Percentiles rank a stretch among this genome's conserved stretches.
phyloP scores from a whole-genome alignment of 2,888 invertebrate species.

The Eurytoma adleriae region DNA sequence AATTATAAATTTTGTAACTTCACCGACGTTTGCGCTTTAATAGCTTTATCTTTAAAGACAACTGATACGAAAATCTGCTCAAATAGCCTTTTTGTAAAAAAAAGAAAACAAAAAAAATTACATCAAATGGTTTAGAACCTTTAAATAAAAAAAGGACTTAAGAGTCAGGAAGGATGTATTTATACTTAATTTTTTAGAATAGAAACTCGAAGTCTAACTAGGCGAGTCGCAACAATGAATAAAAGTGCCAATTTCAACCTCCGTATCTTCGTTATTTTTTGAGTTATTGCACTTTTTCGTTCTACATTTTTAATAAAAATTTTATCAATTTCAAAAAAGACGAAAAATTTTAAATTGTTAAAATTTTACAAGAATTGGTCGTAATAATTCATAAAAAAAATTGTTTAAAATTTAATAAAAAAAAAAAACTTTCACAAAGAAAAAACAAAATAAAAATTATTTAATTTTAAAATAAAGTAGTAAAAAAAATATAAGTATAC shows the following conservation, averaged over 20 bases:
- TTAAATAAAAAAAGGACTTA: conserved; percentile 54
- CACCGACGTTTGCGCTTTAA: conserved; percentile 63
- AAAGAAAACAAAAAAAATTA: conserved; percentile 52
- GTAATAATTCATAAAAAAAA: neutral
- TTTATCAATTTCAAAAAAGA: conserved; percentile 35
- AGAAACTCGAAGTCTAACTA: conserved; percentile 58
- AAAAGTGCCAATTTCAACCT: conserved; percentile 72
- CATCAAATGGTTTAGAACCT: conserved; percentile 55
- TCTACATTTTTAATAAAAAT: conserved; percentile 40
- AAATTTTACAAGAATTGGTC: conserved; percentile 3
- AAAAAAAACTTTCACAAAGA: conserved; percentile 10
- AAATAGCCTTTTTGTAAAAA: conserved; percentile 58
- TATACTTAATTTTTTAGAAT: conserved; percentile 58
- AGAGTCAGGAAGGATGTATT: conserved; percentile 51
- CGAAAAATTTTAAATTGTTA: conserved; percentile 18
- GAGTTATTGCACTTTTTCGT: conserved; percentile 46
- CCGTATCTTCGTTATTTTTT: conserved; percentile 55
- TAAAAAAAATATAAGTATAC: conserved; percentile 33
- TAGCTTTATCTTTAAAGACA: conserved; percentile 59
- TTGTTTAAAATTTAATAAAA: conserved; percentile 2
- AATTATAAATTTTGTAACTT: conserved; percentile 76
- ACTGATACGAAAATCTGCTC: conserved; percentile 54
- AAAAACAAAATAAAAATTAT: conserved; percentile 24
- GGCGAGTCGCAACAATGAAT: conserved; percentile 66
- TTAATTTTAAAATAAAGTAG: conserved; percentile 24